Percentiles rank a stretch among this genome's conserved stretches.
Conservation (phyloP, 2,113 vertebrate genomes). For the Xerus inauris region DNA sequence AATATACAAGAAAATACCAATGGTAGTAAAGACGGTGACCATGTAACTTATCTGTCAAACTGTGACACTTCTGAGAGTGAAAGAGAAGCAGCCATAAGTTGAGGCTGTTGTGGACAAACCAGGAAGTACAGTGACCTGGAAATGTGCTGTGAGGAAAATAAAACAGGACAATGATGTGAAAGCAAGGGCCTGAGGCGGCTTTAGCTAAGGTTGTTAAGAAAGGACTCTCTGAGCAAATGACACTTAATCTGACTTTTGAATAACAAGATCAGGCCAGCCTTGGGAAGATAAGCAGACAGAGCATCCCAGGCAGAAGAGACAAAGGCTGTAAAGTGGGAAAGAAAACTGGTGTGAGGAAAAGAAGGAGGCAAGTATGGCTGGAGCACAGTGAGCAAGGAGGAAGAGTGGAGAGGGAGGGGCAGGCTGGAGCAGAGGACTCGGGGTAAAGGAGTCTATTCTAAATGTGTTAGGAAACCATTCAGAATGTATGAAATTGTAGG, state of each 20-base stretch:
- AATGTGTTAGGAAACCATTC: no score
- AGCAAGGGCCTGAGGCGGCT: not conserved
- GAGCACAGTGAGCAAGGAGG: no score
- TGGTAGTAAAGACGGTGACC: not conserved
- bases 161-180: not conserved
- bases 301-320: no score
- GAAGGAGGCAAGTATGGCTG: no score
- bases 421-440: no score
- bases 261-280: not conserved
- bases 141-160: not conserved
- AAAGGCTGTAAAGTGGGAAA: no score
- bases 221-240: not conserved
- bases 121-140: not conserved
- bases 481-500: no score
- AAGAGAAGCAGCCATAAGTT: not conserved
- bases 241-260: not conserved
- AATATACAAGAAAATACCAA: not conserved
- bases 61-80: not conserved
- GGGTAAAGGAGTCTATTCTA: no score
- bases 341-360: no score
- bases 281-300: no score
- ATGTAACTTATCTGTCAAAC: not conserved
- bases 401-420: no score
- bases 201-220: not conserved
- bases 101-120: not conserved